Percentiles rank a stretch among this genome's conserved stretches.
Evolutionary conservation across 2,113 vertebrate genomes (phyloP).

Genomic region (Sinocyclocheilus maitianheensis): DNA sequence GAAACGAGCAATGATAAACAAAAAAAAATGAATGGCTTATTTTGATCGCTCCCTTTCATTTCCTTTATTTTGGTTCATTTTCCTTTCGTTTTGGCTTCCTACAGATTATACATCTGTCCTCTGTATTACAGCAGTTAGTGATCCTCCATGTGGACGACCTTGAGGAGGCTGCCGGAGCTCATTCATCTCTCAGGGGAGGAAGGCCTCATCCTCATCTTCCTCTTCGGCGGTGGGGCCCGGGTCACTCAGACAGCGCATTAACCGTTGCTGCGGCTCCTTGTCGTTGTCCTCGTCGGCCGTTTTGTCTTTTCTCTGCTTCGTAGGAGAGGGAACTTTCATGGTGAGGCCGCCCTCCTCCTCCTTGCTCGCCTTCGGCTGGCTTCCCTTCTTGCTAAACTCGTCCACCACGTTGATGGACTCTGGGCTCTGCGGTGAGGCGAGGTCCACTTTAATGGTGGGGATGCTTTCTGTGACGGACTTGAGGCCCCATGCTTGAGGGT

Average conservation of each 20-base stretch:
- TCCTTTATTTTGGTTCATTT: conserved; percentile 54
- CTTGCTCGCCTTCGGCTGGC: conserved; percentile 53
- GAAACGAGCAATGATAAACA: background rate
- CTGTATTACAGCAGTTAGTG: background rate
- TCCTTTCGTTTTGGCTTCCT: conserved; percentile 36
- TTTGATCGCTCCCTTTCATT: background rate
- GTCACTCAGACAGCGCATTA: conserved; percentile 92
- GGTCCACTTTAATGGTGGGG: conserved; percentile 90
- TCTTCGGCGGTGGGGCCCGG: conserved; percentile 87
- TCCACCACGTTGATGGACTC: conserved; percentile 83
- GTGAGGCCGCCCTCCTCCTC: conserved; percentile 78
- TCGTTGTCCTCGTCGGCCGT: conserved; percentile 71
- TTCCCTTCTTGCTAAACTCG: conserved; percentile 72
- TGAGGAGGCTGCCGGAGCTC: background rate
- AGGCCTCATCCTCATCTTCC: conserved; percentile 88
- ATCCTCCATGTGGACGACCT: background rate
- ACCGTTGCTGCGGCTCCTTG: conserved; percentile 81
- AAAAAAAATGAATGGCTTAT: conserved; percentile 61
- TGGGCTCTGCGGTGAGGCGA: conserved; percentile 89
- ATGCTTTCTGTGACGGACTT: conserved; percentile 73
- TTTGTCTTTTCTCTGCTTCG: conserved; percentile 65
- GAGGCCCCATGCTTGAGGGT: conserved; percentile 84
- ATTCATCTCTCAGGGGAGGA: conserved; percentile 75
- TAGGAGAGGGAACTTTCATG: conserved; percentile 75
- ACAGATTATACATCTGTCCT: background rate